These are phyloP conservation scores for Meleagris gallopavo DNA, from an alignment of 2,113 vertebrate genomes.

Conservation along the genomic window DNA sequence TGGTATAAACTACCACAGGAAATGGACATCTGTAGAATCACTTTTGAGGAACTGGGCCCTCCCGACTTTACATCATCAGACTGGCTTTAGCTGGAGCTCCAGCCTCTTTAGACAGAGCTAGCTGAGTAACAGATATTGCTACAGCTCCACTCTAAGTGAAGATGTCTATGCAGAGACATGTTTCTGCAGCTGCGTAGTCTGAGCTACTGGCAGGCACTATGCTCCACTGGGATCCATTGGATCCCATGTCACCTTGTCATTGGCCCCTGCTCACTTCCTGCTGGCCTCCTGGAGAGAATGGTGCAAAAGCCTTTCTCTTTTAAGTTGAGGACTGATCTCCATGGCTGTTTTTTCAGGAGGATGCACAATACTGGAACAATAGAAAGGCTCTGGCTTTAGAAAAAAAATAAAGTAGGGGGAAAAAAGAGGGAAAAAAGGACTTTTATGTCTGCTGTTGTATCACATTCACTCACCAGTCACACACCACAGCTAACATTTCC, in stretches of 20 bases:
- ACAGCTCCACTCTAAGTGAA: not conserved
- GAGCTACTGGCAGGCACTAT: not conserved
- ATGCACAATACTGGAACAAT: not conserved
- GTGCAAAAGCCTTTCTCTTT: not conserved
- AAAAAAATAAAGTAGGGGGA: not conserved
- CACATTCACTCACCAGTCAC: constrained; percentile 13
- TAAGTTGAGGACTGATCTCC: not conserved
- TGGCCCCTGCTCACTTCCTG: not conserved
- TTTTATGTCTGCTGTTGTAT: not conserved
- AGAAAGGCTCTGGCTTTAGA: not conserved
- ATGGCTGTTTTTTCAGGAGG: not conserved
- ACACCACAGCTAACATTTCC: constrained; percentile 20
- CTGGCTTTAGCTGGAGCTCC: not conserved
- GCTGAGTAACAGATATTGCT: not conserved
- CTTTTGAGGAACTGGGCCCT: not conserved
- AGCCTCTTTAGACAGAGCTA: not conserved
- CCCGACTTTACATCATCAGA: not conserved
- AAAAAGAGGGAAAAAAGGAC: not conserved
- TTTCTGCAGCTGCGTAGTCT: not conserved
- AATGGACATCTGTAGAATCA: not conserved
- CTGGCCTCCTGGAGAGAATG: accelerated
- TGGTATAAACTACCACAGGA: not conserved
- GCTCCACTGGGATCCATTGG: accelerated
- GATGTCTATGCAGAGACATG: not conserved
- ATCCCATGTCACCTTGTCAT: not conserved